A percentile compares a stretch with the other conserved stretches of the same genome.
These are phyloP conservation scores for Hydrolagus colliei DNA, from an alignment of 2,797 vertebrate genomes.

Conservation along the genomic window DNA sequence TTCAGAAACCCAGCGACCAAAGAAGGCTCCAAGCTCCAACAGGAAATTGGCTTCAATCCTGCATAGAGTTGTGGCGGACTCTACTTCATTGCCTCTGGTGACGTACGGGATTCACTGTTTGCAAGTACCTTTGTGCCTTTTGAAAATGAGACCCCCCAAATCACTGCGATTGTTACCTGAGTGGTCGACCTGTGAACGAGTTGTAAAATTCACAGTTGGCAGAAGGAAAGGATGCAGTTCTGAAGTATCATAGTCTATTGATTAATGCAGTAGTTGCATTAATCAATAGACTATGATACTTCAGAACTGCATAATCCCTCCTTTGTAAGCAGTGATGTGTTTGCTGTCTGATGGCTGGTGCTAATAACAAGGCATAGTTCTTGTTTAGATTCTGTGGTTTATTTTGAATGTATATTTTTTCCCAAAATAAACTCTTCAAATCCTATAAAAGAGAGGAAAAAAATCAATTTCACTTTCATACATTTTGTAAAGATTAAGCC, in stretches of 20 bases:
- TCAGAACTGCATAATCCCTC: neutral
- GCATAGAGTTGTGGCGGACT: too few species aligned
- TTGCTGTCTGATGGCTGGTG: neutral
- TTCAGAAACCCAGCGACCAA: too few species aligned
- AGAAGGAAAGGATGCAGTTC: neutral
- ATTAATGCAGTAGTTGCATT: slow-evolving; percentile 10
- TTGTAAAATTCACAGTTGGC: neutral
- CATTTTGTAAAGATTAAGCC: too few species aligned
- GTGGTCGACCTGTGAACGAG: neutral
- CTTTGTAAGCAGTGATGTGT: neutral
- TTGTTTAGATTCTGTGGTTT: slow-evolving; percentile 1
- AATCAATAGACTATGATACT: neutral
- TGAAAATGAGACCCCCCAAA: too few species aligned
- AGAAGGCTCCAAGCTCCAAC: too few species aligned
- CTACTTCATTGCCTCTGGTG: too few species aligned
- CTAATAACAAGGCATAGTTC: neutral
- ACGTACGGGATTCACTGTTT: too few species aligned
- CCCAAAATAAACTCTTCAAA: too few species aligned
- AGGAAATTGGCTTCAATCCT: too few species aligned
- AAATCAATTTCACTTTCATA: too few species aligned
- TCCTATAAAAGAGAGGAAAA: too few species aligned
- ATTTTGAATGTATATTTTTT: neutral
- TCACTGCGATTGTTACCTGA: neutral
- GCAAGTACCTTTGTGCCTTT: too few species aligned
- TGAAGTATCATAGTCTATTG: neutral